These are phyloP conservation scores for Crotalus tigris DNA, from an alignment of 2,113 vertebrate genomes.

Conservation along the genomic window DNA sequence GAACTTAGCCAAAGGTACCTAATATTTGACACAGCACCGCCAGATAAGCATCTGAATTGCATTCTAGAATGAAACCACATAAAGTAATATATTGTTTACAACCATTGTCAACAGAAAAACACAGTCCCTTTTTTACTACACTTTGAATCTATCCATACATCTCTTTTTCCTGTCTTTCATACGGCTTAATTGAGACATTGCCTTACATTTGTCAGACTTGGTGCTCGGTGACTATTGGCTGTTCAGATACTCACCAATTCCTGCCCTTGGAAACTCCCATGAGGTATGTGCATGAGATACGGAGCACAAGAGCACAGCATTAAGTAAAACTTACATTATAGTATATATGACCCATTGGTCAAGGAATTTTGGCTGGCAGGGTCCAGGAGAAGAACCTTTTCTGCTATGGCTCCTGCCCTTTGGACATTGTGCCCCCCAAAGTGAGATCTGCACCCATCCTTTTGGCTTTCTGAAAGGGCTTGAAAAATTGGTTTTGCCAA, in stretches of 20 bases:
- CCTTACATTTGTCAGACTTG: neutral
- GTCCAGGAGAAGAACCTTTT: neutral
- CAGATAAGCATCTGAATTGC: neutral
- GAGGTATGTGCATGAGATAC: neutral
- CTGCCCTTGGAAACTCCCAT: neutral
- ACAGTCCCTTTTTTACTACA: neutral
- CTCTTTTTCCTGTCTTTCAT: neutral
- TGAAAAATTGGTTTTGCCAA: neutral
- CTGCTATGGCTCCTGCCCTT: neutral
- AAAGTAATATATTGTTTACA: neutral
- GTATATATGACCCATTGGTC: neutral
- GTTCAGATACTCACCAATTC: neutral
- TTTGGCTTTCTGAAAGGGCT: neutral
- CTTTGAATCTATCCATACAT: neutral
- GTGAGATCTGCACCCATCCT: neutral
- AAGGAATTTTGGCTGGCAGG: neutral
- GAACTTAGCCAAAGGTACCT: neutral
- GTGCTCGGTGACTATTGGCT: neutral
- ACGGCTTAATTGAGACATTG: neutral
- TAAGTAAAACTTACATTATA: neutral
- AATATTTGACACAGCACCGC: neutral
- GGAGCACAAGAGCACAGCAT: neutral
- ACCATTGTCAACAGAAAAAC: neutral
- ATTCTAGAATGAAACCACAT: neutral
- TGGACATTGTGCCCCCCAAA: neutral